Percentiles rank a stretch among this genome's conserved stretches.
Evolutionary conservation across 1,140 invertebrate genomes (phyloP).

Genomic region (Rhopalosiphum maidis): DNA sequence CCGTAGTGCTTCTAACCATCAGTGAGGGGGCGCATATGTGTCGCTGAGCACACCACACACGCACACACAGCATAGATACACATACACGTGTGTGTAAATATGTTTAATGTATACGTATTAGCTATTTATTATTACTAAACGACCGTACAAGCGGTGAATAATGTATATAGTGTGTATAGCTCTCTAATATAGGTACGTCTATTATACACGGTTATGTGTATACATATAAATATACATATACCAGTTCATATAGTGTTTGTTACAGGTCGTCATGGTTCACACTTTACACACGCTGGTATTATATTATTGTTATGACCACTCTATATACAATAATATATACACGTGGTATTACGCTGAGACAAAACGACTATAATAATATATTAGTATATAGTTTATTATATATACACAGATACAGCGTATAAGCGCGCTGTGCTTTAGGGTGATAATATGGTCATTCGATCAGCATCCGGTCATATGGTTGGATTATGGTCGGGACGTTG

Average conservation of each 20-base stretch:
- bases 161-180: not conserved
- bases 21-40: not conserved
- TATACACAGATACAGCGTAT: not conserved
- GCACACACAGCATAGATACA: not conserved
- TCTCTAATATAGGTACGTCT: not conserved
- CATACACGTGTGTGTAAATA: not conserved
- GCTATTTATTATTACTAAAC: slow-evolving; percentile 12
- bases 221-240: not conserved
- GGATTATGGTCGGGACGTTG: not conserved
- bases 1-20: not conserved
- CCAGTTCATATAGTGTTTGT: not conserved
- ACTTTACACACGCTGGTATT: not conserved
- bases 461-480: not conserved
- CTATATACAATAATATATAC: not conserved
- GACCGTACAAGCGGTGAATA: not conserved
- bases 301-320: not conserved
- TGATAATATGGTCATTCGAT: not conserved
- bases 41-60: not conserved
- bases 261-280: not conserved
- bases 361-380: not conserved
- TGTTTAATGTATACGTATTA: slow-evolving; percentile 7
- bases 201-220: not conserved
- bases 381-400: not conserved
- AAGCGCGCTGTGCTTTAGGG: not conserved
- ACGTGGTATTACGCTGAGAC: not conserved